Evolutionary conservation across 2,113 vertebrate genomes (phyloP).

Genomic region (Vireo altiloquus): DNA sequence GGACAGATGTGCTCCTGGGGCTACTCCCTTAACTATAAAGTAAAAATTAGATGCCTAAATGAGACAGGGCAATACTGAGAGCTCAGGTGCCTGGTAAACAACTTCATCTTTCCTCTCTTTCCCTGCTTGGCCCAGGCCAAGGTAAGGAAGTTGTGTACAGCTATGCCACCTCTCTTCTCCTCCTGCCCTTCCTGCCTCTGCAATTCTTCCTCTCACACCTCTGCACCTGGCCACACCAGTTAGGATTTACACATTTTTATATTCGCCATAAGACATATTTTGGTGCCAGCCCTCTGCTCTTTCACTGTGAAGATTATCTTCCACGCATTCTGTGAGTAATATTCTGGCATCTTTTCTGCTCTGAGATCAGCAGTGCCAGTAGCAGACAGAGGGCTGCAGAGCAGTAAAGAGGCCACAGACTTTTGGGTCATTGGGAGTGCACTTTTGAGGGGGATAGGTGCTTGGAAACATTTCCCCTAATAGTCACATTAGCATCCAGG

Average conservation of each 20-base stretch:
- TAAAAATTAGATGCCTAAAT: background rate
- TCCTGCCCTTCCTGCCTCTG: background rate
- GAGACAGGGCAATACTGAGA: background rate
- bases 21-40: background rate
- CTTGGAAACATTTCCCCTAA: background rate
- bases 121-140: background rate
- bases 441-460: background rate
- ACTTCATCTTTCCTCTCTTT: background rate
- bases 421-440: fast-evolving
- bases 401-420: background rate
- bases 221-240: fast-evolving
- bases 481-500: background rate
- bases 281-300: background rate
- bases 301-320: background rate
- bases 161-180: background rate
- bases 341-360: background rate
- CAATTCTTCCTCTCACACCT: background rate
- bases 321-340: background rate
- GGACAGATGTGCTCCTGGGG: background rate
- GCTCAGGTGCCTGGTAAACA: background rate
- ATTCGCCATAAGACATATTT: background rate
- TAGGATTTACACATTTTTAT: background rate
- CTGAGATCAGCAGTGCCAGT: background rate
- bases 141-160: background rate
- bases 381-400: background rate